Evolutionary conservation across 2,888 invertebrate species (phyloP), one percentile per base, ranked within the genome.

Genomic region (Pyrocoelia pectoralis): DNA sequence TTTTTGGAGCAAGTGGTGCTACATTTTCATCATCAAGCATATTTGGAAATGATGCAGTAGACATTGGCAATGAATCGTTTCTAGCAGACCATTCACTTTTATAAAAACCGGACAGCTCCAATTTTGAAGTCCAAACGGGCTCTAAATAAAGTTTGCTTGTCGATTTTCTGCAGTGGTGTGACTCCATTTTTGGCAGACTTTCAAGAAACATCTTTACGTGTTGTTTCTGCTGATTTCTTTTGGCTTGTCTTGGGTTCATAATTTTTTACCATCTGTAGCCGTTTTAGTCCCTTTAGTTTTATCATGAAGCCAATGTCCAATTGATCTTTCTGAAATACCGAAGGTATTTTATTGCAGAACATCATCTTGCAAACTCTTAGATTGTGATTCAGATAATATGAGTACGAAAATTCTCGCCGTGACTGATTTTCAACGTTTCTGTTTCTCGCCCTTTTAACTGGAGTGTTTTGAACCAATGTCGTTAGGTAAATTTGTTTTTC

Each of bases 81-180:
- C 13, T 14, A 13, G 53, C 17, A 53, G 40, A 18, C 53, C 53
- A 38, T 6, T 53, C 12, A 4, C 8, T 40, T 40, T 15, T 17
- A 9, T 53, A 53, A 17, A 53, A 15, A 9, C 38, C 18, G 18
- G 18, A 53, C n/a, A 40, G 13, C 10, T 15, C 53, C 33, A 38
- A 40, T 40, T 53, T 53, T 40, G 53, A 53, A 12, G 38, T 18
- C 40, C 40, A 53, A 17, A 40, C 19, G 17, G 41, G 53, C 18
- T 40, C 18, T 12, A 53, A 17, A 18, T 53, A 53, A n/a, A 40
- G 13, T 40, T 53, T 53, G 19, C 19, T 53, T 17, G 40, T 53
- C n/a, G 40, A 40, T 40, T 53, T 53, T 14, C 40, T 4, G 12
- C 53, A 53, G 15, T 52, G 38, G 33, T 52, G 33, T 2, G 52